phyloP scores from a whole-genome alignment of 2,888 invertebrate species.

The Lepidochitona cinerea region DNA sequence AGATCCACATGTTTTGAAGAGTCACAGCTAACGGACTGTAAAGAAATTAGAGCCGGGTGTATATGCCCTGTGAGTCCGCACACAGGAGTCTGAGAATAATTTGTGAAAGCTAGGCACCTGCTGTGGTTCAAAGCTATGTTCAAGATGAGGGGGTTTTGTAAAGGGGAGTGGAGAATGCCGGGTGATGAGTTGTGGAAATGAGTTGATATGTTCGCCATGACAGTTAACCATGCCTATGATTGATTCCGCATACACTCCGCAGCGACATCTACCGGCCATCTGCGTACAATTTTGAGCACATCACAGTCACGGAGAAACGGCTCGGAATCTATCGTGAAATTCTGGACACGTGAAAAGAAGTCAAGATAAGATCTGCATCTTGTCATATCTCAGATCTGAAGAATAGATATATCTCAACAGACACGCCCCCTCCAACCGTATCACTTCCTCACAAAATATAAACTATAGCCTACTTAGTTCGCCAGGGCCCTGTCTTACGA shows the following conservation, averaged over 20 bases:
- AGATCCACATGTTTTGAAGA: background rate
- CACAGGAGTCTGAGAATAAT: background rate
- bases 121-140: background rate
- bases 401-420: no score
- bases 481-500: no score
- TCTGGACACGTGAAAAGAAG: no score
- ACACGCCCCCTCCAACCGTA: no score
- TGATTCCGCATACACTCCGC: background rate
- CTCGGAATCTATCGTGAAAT: background rate
- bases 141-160: background rate
- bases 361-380: no score
- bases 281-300: background rate
- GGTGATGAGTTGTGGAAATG: constrained; percentile 7
- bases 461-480: no score
- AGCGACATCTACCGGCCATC: constrained; percentile 7
- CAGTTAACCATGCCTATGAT: background rate
- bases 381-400: no score
- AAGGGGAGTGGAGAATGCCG: background rate
- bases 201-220: background rate
- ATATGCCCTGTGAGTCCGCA: background rate
- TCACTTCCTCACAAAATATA: no score
- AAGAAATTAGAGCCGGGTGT: constrained; percentile 1
- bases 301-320: background rate
- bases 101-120: constrained; percentile 1
- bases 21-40: background rate